Evolutionary conservation across 2,888 invertebrate species (phyloP).

Genomic region (Xanthostigma xanthostigma): DNA sequence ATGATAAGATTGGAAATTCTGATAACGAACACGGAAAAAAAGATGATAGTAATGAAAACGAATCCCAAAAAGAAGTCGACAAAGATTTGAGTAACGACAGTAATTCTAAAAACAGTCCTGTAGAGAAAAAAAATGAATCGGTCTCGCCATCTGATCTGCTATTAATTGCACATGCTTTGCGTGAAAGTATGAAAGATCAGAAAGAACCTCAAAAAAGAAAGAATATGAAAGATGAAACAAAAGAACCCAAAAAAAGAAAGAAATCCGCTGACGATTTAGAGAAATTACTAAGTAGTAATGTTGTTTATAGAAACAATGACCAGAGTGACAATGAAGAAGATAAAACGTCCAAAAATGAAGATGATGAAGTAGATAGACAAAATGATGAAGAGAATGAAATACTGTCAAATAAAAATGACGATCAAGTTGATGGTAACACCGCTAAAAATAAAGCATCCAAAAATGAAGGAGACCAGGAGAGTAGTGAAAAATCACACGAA

Average conservation of each 20-base stretch:
- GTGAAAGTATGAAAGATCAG: slow-evolving; percentile 3
- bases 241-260: slow-evolving; percentile 13
- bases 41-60: neutral
- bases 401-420: no score
- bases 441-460: no score
- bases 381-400: no score
- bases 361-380: neutral
- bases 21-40: slow-evolving; percentile 1
- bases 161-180: slow-evolving; percentile 3
- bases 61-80: no score
- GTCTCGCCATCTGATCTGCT: slow-evolving; percentile 3
- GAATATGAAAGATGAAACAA: slow-evolving; percentile 11
- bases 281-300: slow-evolving; percentile 2
- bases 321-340: neutral
- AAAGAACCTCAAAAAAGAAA: slow-evolving; percentile 1
- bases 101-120: no score
- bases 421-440: no score
- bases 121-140: no score
- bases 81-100: no score
- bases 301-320: slow-evolving; percentile 1
- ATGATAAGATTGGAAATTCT: neutral
- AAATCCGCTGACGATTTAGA: slow-evolving; percentile 8
- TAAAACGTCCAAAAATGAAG: slow-evolving; percentile 1
- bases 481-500: neutral
- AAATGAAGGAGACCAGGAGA: no score